A percentile compares a stretch with the other conserved stretches of the same genome.
These are phyloP conservation scores for Thalassophryne amazonica DNA, from an alignment of 2,797 vertebrate species.

Conservation along the genomic window DNA sequence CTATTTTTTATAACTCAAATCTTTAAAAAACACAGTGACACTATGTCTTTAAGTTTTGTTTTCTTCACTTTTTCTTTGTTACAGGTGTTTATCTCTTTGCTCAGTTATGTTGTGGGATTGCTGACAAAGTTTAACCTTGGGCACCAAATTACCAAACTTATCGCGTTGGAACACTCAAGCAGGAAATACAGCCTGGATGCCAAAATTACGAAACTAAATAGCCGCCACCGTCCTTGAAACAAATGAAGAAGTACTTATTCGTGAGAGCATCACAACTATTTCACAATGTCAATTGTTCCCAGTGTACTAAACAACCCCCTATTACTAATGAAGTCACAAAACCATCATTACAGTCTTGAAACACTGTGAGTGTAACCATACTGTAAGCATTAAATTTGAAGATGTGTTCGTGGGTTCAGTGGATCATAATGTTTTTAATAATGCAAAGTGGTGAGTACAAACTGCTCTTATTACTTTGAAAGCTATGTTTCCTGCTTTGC, in stretches of 20 bases:
- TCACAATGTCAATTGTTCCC: not conserved
- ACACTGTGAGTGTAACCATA: slow-evolving; percentile 13
- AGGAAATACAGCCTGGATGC: not conserved
- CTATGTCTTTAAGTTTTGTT: no score
- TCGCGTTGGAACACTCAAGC: not conserved
- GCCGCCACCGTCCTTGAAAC: slow-evolving; percentile 27
- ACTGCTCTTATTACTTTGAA: slow-evolving; percentile 39
- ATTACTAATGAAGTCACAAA: slow-evolving; percentile 22
- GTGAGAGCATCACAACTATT: slow-evolving; percentile 15
- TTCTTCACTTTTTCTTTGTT: no score
- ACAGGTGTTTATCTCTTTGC: no score
- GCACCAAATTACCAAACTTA: no score
- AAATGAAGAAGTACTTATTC: slow-evolving; percentile 24
- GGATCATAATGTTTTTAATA: slow-evolving; percentile 12
- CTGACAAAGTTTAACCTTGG: no score
- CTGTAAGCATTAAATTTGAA: slow-evolving; percentile 22
- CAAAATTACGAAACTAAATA: slow-evolving; percentile 14
- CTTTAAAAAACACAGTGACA: no score
- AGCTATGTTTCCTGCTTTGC: slow-evolving; percentile 45
- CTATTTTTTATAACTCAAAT: no score
- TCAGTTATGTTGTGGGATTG: no score
- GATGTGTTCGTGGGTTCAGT: slow-evolving; percentile 25
- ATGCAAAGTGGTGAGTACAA: slow-evolving; percentile 28
- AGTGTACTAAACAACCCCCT: slow-evolving; percentile 1
- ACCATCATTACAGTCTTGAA: slow-evolving; percentile 9